These are phyloP conservation scores for Scarus forsteni DNA, from an alignment of 2,797 vertebrate species.

Conservation along the genomic window DNA sequence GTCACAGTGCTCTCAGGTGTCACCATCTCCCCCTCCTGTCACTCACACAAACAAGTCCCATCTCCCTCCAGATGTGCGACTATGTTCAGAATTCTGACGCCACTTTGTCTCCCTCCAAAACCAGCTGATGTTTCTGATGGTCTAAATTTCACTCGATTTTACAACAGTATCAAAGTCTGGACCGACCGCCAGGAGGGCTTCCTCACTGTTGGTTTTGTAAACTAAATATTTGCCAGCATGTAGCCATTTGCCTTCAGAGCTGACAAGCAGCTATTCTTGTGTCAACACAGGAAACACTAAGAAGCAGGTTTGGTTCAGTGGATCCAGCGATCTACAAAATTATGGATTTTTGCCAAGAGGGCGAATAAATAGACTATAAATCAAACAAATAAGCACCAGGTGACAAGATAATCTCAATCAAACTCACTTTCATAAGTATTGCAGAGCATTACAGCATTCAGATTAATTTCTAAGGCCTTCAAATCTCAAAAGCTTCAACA, in stretches of 20 bases:
- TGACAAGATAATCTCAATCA: too few relatives aligned
- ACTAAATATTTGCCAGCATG: slow-evolving; percentile 40
- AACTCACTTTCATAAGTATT: too few relatives aligned
- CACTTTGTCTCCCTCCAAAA: slow-evolving; percentile 1
- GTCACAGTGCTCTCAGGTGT: slow-evolving; percentile 59
- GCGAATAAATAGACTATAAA: neutral
- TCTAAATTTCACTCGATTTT: slow-evolving; percentile 2
- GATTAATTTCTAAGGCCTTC: too few relatives aligned
- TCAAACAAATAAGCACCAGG: too few relatives aligned
- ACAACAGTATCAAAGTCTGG: neutral
- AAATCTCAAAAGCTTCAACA: too few relatives aligned
- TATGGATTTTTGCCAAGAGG: neutral
- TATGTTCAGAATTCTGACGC: slow-evolving; percentile 9
- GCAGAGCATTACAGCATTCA: too few relatives aligned
- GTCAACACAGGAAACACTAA: slow-evolving; percentile 8
- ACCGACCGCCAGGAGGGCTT: neutral
- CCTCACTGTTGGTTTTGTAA: slow-evolving; percentile 18
- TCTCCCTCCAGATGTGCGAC: slow-evolving; percentile 7
- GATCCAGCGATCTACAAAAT: neutral
- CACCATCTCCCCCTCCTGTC: slow-evolving; percentile 1
- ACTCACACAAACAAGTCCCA: slow-evolving; percentile 11
- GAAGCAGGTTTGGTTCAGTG: neutral
- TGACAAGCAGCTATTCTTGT: slow-evolving; percentile 9
- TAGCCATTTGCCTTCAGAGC: neutral
- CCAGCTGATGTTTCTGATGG: neutral